Evolutionary conservation across 1,140 invertebrate species (phyloP).

Genomic region (Rhopalosiphum maidis): DNA sequence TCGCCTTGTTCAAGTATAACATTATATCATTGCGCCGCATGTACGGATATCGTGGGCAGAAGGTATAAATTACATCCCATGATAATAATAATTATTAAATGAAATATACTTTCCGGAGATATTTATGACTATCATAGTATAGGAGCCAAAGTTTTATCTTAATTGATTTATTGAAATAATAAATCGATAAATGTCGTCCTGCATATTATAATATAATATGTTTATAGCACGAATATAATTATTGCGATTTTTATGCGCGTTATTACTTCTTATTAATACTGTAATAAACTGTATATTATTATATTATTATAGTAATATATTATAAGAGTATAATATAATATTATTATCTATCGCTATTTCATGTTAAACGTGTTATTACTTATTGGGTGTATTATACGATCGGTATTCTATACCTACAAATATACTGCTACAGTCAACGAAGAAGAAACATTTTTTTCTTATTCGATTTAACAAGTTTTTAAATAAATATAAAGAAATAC

Average conservation of each 20-base stretch:
- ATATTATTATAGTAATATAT: no score
- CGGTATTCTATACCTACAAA: no score
- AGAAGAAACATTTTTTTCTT: not conserved
- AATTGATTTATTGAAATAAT: conserved; percentile 2
- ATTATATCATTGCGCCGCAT: conserved; percentile 4
- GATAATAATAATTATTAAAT: not conserved
- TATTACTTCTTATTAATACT: not conserved
- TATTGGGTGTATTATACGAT: not conserved
- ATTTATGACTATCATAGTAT: not conserved
- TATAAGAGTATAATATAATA: not conserved
- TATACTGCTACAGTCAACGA: not conserved
- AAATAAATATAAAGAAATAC: not conserved
- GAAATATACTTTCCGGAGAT: conserved; percentile 12
- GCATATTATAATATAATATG: not conserved
- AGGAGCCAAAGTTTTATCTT: not conserved
- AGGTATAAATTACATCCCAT: not conserved
- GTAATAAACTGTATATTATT: not conserved
- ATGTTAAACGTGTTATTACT: not conserved
- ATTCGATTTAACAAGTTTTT: not conserved
- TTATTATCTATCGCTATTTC: no score
- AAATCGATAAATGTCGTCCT: not conserved
- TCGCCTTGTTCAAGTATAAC: not conserved
- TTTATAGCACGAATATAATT: not conserved
- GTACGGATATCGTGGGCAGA: not conserved
- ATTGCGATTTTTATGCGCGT: not conserved